Conservation (phyloP, 2,113 vertebrate genomes). For the Hystrix cristata region DNA sequence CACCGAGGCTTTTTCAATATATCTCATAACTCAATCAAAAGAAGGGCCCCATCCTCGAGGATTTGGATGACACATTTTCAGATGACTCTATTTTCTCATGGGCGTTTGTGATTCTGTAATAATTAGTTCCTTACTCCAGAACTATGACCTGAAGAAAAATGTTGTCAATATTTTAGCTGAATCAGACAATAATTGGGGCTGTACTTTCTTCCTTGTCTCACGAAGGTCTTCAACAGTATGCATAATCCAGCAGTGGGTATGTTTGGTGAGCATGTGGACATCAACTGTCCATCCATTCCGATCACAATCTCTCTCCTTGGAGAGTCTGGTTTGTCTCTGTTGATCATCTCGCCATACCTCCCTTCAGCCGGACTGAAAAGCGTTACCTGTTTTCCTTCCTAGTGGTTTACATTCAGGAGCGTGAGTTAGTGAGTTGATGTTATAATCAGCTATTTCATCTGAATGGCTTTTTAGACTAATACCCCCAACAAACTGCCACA, state of each 20-base stretch:
- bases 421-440: not conserved
- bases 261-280: not conserved
- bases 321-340: not conserved
- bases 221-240: slow-evolving; percentile 5
- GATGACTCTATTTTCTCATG: not conserved
- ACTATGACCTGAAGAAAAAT: not conserved
- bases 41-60: not conserved
- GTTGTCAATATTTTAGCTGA: slow-evolving; percentile 37
- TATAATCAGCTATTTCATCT: not conserved
- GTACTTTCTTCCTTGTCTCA: not conserved
- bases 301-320: no score
- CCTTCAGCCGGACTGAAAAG: not conserved
- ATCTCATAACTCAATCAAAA: not conserved
- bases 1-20: fast-evolving
- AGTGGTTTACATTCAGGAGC: not conserved
- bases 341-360: not conserved
- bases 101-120: not conserved
- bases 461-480: not conserved
- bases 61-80: not conserved
- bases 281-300: not conserved
- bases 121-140: not conserved
- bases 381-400: not conserved
- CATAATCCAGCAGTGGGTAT: not conserved
- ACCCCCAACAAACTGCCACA: not conserved
- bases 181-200: slow-evolving; percentile 55